These are phyloP conservation scores for Nebria ingens DNA, from an alignment of 1,140 invertebrate species.

Conservation along the genomic window DNA sequence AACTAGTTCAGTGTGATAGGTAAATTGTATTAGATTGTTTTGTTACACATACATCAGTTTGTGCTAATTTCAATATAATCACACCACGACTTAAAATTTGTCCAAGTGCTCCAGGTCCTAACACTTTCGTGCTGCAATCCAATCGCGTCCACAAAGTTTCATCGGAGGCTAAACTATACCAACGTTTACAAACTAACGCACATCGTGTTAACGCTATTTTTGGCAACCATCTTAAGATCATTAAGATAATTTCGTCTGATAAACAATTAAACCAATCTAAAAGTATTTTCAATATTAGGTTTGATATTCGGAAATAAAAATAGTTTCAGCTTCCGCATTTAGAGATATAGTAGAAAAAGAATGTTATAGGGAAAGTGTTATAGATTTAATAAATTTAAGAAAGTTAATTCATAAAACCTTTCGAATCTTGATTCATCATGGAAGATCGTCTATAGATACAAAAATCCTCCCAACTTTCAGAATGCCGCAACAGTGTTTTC, in stretches of 20 bases:
- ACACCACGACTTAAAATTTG: conserved; percentile 62
- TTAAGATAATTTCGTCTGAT: conserved; percentile 76
- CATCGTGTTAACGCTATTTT: conserved; percentile 61
- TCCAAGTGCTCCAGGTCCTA: conserved; percentile 54
- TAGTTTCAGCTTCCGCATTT: too few relatives aligned
- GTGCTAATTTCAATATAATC: conserved; percentile 61
- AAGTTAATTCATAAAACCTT: too few relatives aligned
- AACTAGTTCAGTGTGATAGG: not conserved
- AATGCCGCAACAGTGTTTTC: conserved; percentile 11
- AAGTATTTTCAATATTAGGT: too few relatives aligned
- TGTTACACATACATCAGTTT: conserved; percentile 49
- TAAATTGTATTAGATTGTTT: not conserved
- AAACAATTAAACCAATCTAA: conserved; percentile 49
- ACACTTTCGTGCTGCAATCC: conserved; percentile 59
- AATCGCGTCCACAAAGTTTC: conserved; percentile 75
- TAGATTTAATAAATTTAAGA: too few relatives aligned
- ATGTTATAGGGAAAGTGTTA: not conserved
- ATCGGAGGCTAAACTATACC: conserved; percentile 60
- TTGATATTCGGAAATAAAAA: too few relatives aligned
- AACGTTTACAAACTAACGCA: conserved; percentile 57
- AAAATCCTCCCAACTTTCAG: conserved; percentile 13
- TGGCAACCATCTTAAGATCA: conserved; percentile 70
- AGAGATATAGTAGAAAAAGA: not conserved
- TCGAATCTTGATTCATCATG: conserved; percentile 25
- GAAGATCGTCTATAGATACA: conserved; percentile 23